Evolutionary conservation across 2,888 invertebrate species (phyloP), one percentile per base, ranked within the genome.

Genomic region (Acronicta alni): DNA sequence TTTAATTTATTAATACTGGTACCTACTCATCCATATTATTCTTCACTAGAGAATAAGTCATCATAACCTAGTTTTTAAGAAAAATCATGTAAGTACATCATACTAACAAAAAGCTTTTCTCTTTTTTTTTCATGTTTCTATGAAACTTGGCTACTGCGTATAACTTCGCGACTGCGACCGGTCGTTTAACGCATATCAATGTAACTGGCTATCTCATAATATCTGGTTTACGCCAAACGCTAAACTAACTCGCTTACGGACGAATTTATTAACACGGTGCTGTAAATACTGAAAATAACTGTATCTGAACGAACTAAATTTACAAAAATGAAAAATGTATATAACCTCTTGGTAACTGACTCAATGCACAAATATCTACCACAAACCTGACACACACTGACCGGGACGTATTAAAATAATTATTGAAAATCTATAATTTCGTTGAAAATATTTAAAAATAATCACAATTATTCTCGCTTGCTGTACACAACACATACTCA

Each of bases 61-160:
- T 66, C 51, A 55, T 82, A 84, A 85, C 79, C 70, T 83, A 81
- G 67, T 65, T 56, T 47, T 8, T 83, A 83, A 81, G 79, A 60
- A 67, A 37, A 72, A 53, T 18, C 65, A 80, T 79, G 87, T 90
- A 88, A 89, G 88, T 91, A 89, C 30, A 30, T 82, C 79, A 83
- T 84, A 93, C 94, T 94, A 94, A 94, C 94, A 93, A 90, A 89
- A 89, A 87, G 94, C 94, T 94, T 94, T 87, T 90, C 71, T 58
- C 88, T 88, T 92, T 91, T 94, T 93, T 94, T 95, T 94, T 90
- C 94, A 94, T 95, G 94, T 92, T 93, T 92, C 89, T 92, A 86
- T 93, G 92, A 92, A 92, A 92, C 92, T 92, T 92, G 91, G 90
- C 91, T 89, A 91, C 91, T 87, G 87, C 92, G 79, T 79, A 67